Base-by-base conservation (phyloP, 2,797 vertebrate species). In the Prionace glauca region DNA sequence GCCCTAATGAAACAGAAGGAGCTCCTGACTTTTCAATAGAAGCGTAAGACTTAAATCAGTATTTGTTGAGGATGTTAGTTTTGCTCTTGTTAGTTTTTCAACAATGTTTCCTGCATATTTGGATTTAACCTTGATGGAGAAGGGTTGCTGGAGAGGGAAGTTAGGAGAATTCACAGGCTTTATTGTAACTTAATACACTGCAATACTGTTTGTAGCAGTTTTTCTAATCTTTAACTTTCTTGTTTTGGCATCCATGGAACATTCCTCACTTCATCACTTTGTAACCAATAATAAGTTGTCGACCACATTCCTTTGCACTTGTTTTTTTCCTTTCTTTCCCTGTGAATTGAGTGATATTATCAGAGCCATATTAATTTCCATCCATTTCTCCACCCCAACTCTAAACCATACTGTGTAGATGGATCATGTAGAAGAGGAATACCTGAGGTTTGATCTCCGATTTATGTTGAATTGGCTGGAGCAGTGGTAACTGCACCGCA, bases 1-100 rank as follows among this genome's bases (percentile, higher is more conserved):
- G 95, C 95, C 95, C 96, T 74, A 97, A 96, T 95, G 97, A 97
- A 95, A 96, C 96, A 0, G 97, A 97, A 95, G 96, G 95, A 81
- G 97, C 97, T 88, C 96, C 45, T 20, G 98, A 98, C 91, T 97
- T 97, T 22, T 96, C 97, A 5, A 62, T 96, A 69, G 97, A 97
- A 3, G 98, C 95, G 98, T 99, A 97, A 0, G 97, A 36, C 65
- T 45, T 69, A 69, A 67, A 22, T 69, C 62, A 2, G 12, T 62
- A 26, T 90, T 24, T 26, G 29, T 67, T 18, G 62, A 92, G 67
- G 20, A 36, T 92, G 41, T 88, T 87, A 56, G 22, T 88, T 81
- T 41, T 84, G 36, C 36, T 84, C 79, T 20, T 8, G 36, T 36
- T 84, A 45, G 41, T 84, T 84, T 84, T 84, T 41, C 79, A 41